Evolutionary conservation across 2,113 vertebrate genomes (phyloP).

Genomic region (Polypterus bichir): DNA sequence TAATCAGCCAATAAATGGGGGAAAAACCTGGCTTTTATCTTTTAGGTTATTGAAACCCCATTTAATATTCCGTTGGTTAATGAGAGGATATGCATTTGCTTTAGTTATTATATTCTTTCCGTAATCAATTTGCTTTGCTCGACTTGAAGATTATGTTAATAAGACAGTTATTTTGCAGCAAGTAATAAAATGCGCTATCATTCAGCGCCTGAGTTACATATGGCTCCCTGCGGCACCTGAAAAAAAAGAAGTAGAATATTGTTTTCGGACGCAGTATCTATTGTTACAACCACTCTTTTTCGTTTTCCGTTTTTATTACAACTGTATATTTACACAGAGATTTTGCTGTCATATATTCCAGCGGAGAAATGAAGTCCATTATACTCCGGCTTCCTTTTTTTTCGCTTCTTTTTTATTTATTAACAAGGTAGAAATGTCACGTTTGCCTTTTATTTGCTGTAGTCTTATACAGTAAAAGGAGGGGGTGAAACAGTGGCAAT

Average conservation of each 20-base stretch:
- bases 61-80: conserved; percentile 15
- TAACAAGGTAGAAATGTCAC: conserved; percentile 5
- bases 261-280: too few relatives aligned
- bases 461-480: too few relatives aligned
- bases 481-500: too few relatives aligned
- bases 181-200: conserved; percentile 11
- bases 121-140: conserved; percentile 17
- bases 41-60: conserved; percentile 14
- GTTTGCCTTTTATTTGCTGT: not conserved
- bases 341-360: not conserved
- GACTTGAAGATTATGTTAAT: conserved; percentile 16
- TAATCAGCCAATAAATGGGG: conserved; percentile 1
- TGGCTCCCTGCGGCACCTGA: conserved; percentile 1
- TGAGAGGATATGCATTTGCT: not conserved
- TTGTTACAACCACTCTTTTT: too few relatives aligned
- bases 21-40: not conserved
- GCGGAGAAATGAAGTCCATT: conserved; percentile 1
- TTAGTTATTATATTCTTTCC: conserved; percentile 14
- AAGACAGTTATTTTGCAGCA: conserved; percentile 12
- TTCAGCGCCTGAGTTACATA: conserved; percentile 8
- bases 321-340: conserved; percentile 7
- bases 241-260: not conserved
- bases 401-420: not conserved
- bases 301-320: not conserved
- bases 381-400: not conserved